Conservation (phyloP, 1,140 invertebrate genomes). For the Trissolcus basalis region DNA sequence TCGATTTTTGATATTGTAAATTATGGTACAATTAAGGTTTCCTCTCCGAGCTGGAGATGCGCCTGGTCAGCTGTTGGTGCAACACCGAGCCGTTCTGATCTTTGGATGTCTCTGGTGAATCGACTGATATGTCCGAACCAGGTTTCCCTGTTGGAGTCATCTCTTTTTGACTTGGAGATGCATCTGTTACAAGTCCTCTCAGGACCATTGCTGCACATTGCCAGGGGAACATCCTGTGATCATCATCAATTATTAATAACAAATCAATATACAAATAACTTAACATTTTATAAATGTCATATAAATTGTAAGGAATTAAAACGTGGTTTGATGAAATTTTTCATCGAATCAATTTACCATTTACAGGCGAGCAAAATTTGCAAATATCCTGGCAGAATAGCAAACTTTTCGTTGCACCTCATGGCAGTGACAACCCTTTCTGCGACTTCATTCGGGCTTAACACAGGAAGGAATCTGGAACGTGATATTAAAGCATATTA, state of each 20-base stretch:
- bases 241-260: too few species aligned
- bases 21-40: constrained; percentile 69
- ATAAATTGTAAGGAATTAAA: too few species aligned
- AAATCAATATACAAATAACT: too few species aligned
- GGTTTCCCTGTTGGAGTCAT: background rate
- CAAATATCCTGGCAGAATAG: constrained; percentile 86
- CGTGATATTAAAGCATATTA: constrained; percentile 6
- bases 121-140: constrained; percentile 15
- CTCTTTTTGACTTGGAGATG: constrained; percentile 73
- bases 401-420: constrained; percentile 85
- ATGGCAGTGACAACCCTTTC: constrained; percentile 89
- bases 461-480: constrained; percentile 85
- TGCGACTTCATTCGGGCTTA: constrained; percentile 91
- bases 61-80: constrained; percentile 71
- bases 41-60: constrained; percentile 71
- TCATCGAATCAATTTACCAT: constrained; percentile 77
- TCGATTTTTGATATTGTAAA: constrained; percentile 31
- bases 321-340: constrained; percentile 2
- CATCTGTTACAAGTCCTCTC: constrained; percentile 80
- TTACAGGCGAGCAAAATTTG: constrained; percentile 81
- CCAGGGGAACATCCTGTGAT: constrained; percentile 83
- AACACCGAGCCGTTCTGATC: constrained; percentile 62
- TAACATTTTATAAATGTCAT: too few species aligned
- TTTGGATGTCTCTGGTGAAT: constrained; percentile 56
- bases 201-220: constrained; percentile 80